Evolutionary conservation across 2,797 vertebrate genomes (phyloP).

Genomic region (Sphaeramia orbicularis): DNA sequence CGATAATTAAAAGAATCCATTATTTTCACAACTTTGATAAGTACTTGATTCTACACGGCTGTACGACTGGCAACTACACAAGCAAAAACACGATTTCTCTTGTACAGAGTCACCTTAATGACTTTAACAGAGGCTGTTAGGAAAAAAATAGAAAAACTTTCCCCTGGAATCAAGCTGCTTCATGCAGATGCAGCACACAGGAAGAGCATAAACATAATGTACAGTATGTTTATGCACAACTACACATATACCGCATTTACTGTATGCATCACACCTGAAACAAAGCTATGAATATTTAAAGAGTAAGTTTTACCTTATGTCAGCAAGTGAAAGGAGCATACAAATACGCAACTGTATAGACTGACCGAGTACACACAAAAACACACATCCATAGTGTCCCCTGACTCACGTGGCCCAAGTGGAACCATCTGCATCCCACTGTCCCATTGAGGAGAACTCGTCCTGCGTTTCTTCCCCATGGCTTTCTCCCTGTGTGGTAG

Average conservation of each 20-base stretch:
- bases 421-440: slow-evolving; percentile 74
- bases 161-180: slow-evolving; percentile 14
- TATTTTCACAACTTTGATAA: background rate
- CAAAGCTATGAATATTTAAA: background rate
- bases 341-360: slow-evolving; percentile 1
- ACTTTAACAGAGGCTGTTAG: slow-evolving; percentile 53
- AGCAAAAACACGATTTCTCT: slow-evolving; percentile 30
- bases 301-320: background rate
- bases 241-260: background rate
- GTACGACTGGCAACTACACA: background rate
- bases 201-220: background rate
- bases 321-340: background rate
- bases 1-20: background rate
- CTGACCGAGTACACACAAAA: slow-evolving; percentile 3
- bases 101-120: slow-evolving; percentile 49
- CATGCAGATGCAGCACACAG: slow-evolving; percentile 15
- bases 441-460: slow-evolving; percentile 55
- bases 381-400: background rate
- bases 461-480: slow-evolving; percentile 71
- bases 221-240: background rate
- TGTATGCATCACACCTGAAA: background rate
- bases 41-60: rapidly evolving
- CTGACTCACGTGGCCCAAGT: slow-evolving; percentile 73
- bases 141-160: slow-evolving; percentile 17
- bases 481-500: slow-evolving; percentile 15